Percentiles rank a stretch among this genome's conserved stretches.
phyloP scores from a whole-genome alignment of 2,888 invertebrate species.

The Nesidiocoris tenuis region DNA sequence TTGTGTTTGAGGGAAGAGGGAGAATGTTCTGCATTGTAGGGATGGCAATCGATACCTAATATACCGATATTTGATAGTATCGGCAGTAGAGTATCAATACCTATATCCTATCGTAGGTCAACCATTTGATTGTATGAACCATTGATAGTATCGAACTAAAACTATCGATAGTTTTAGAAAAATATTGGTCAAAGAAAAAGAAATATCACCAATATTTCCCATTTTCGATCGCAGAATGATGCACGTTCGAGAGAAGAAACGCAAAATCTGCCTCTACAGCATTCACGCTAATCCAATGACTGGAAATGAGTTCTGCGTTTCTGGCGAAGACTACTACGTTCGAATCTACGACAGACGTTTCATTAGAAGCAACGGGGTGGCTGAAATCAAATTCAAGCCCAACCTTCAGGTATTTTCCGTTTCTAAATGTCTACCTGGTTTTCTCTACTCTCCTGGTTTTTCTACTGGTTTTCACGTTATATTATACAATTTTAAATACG shows the following conservation, averaged over 20 bases:
- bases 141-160: too few species aligned
- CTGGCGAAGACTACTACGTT: conserved; percentile 77
- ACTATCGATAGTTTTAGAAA: too few species aligned
- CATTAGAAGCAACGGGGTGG: conserved; percentile 53
- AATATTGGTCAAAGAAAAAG: too few species aligned
- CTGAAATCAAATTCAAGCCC: conserved; percentile 67
- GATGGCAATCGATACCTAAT: too few species aligned
- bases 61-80: too few species aligned
- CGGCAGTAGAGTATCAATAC: too few species aligned
- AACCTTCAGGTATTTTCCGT: conserved; percentile 56
- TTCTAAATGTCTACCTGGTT: not conserved
- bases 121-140: too few species aligned
- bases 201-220: too few species aligned
- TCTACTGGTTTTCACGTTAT: conserved; percentile 1
- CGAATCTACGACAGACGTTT: conserved; percentile 73
- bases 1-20: too few species aligned
- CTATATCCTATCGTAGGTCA: too few species aligned
- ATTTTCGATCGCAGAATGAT: conserved; percentile 51
- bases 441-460: not conserved
- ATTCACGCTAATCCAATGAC: conserved; percentile 80
- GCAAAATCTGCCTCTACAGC: conserved; percentile 78
- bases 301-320: conserved; percentile 74
- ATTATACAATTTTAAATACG: too few species aligned
- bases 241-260: conserved; percentile 57
- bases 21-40: too few species aligned